Percentiles rank a stretch among this genome's conserved stretches.
phyloP scores from a whole-genome alignment of 2,113 vertebrate species.

The Zeus faber region DNA sequence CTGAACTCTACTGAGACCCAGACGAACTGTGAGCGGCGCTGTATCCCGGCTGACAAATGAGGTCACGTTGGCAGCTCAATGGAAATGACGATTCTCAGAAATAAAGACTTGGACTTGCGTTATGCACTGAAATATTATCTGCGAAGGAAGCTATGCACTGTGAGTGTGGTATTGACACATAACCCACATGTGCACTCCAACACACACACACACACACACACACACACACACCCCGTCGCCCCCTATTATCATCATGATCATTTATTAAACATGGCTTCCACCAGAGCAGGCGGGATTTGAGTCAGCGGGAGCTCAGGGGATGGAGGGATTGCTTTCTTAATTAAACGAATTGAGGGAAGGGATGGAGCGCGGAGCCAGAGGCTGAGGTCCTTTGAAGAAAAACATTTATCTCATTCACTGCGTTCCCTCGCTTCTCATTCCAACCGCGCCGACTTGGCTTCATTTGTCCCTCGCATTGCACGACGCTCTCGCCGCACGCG shows the following conservation, averaged over 20 bases:
- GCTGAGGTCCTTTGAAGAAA: constrained; percentile 62
- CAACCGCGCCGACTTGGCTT: constrained; percentile 39
- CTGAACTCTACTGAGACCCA: no score
- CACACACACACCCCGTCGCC: constrained; percentile 44
- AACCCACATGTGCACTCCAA: neutral
- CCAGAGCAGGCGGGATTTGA: constrained; percentile 37
- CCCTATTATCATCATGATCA: constrained; percentile 62
- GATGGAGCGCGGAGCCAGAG: constrained; percentile 47
- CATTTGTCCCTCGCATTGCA: constrained; percentile 40
- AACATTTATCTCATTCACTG: constrained; percentile 63
- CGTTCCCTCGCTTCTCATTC: constrained; percentile 52
- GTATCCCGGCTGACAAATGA: no score
- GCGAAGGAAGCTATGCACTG: neutral
- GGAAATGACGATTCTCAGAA: no score
- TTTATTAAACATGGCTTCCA: constrained; percentile 66
- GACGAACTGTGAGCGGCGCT: no score
- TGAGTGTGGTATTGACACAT: constrained; percentile 10
- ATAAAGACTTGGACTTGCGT: no score
- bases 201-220: constrained; percentile 10
- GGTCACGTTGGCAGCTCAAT: no score
- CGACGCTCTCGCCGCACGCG: constrained; percentile 12
- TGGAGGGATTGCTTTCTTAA: constrained; percentile 71
- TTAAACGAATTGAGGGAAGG: constrained; percentile 62
- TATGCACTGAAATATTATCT: no score
- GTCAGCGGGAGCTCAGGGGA: constrained; percentile 52